Evolutionary conservation across 1,140 invertebrate genomes (phyloP).

Genomic region (Odontomachus brunneus): DNA sequence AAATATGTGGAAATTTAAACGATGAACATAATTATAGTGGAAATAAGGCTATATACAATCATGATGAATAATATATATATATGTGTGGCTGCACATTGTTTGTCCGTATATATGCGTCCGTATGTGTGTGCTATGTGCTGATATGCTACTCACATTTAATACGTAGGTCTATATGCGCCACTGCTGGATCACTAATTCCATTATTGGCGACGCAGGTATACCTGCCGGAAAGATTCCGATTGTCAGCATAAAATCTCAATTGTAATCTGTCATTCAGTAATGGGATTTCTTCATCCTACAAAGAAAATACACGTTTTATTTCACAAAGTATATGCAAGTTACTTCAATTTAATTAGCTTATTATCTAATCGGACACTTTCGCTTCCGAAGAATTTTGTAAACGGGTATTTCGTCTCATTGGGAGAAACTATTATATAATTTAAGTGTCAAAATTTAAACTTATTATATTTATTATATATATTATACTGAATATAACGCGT

Average conservation of each 20-base stretch:
- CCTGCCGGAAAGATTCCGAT: constrained; percentile 88
- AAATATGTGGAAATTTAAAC: background rate
- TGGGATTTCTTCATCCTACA: constrained; percentile 87
- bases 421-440: too few species aligned
- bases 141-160: constrained; percentile 86
- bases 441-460: too few species aligned
- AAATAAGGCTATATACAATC: too few species aligned
- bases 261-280: constrained; percentile 87
- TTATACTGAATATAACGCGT: too few species aligned
- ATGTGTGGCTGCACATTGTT: too few species aligned
- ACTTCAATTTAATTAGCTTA: constrained; percentile 41
- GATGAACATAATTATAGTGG: background rate
- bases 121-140: background rate
- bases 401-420: background rate
- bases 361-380: background rate
- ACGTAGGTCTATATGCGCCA: constrained; percentile 87
- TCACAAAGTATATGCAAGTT: background rate
- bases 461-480: too few species aligned
- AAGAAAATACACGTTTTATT: constrained; percentile 23
- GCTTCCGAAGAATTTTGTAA: background rate
- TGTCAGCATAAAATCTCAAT: constrained; percentile 89
- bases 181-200: constrained; percentile 90
- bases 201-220: constrained; percentile 91
- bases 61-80: too few species aligned
- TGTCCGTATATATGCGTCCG: too few species aligned